A percentile compares a stretch with the other conserved stretches of the same genome.
Conservation (phyloP, 2,888 invertebrate genomes). For the Nasonovia ribisnigri region DNA sequence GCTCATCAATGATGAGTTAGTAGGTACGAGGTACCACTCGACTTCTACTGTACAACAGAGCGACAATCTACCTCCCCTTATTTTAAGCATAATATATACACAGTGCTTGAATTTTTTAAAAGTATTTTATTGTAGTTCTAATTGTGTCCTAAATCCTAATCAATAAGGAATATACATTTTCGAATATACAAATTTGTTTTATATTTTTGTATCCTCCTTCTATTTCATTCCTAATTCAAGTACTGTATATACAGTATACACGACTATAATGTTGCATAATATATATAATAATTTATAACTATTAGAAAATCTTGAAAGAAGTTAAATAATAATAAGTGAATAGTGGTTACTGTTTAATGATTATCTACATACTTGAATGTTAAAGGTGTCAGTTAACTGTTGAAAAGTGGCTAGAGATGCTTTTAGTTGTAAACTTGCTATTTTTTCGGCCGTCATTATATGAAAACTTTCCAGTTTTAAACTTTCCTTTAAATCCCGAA, state of each 20-base stretch:
- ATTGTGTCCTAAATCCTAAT: too few species aligned
- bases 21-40: background rate
- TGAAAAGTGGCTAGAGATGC: background rate
- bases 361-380: slow-evolving; percentile 13
- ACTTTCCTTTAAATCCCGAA: background rate
- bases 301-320: background rate
- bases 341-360: background rate
- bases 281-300: background rate
- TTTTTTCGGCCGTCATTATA: background rate
- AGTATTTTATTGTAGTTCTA: too few species aligned
- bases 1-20: background rate
- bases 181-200: too few species aligned
- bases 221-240: too few species aligned
- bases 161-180: too few species aligned
- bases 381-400: background rate
- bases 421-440: background rate
- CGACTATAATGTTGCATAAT: background rate
- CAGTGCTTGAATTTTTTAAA: too few species aligned
- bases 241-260: background rate
- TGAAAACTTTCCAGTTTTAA: slow-evolving; percentile 15
- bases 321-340: background rate
- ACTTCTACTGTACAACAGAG: background rate
- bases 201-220: too few species aligned
- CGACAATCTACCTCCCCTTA: background rate
- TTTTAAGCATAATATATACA: background rate